Evolutionary conservation across 92 coral and sea anemone genomes (phyloP), one percentile per base, ranked within the genome.

Genomic region (Phenganax subtilis): DNA sequence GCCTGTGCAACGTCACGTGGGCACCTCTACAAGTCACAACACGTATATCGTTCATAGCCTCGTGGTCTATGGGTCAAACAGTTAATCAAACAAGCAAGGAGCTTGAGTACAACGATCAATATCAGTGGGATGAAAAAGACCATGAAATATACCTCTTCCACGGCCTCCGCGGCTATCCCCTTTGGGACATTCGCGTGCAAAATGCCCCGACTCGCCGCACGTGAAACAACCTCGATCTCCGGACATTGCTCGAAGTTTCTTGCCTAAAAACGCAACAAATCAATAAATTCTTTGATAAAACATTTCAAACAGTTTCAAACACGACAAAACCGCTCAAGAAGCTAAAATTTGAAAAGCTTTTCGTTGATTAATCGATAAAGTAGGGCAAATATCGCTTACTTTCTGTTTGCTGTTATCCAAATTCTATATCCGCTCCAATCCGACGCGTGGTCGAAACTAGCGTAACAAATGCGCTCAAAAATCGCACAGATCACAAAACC

Each of bases 131-230:
- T 5, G 47, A 20, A 20, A 20, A 20, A 20, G 25, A 20, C 25
- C 72, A 27, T 15, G 37, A 37, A 30, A 68, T 37, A 37, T 37
- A 68, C 73, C 73, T 68, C 73, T 27, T 25, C 73, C 52, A 17
- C 73, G 53, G 7, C 73, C 54, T 9, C 73, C 54, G 8, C 54
- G 65, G 20, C 65, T 59, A 59, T 59, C 65, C 20, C 69, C 69
- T 3, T 73, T 75, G 12, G 89, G 81, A 73, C 99, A 96, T 37
- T 96, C 93, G 29, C 99, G 94, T 0, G 52, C 54, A 12, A 3
- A 30, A 68, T 68, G 73, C 5, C 73, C 73, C 3, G 1, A 2
- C 7, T 68, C 16, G 6, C 54, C 54, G 54, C 73, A 68, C 20
- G 30, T 5, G 73, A 30, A 68, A 68, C 73, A 68, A 28, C 68